phyloP scores from a whole-genome alignment of 1,140 invertebrate genomes.

The Orchestia grillus region DNA sequence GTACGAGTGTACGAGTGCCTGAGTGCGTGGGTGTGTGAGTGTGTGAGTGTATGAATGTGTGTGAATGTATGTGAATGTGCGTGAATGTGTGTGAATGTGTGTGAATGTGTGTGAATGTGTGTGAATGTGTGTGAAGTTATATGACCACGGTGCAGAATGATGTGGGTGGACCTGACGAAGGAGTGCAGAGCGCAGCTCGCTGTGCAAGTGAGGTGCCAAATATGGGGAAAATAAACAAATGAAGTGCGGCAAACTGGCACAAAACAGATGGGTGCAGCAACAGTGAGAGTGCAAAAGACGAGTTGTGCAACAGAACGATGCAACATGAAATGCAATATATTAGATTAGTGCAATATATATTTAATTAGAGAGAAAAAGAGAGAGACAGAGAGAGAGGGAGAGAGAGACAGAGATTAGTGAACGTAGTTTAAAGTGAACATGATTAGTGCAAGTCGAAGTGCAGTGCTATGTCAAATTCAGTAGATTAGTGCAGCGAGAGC shows the following conservation, averaged over 20 bases:
- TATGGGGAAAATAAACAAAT: not conserved
- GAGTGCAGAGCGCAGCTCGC: too few relatives aligned
- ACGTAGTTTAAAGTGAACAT: not conserved
- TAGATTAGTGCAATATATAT: conserved; percentile 7
- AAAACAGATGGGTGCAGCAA: not conserved
- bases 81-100: too few relatives aligned
- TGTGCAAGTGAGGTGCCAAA: too few relatives aligned
- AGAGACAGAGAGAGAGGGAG: not conserved
- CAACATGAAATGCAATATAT: not conserved
- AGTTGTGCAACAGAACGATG: not conserved
- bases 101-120: too few relatives aligned
- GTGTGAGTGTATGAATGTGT: too few relatives aligned
- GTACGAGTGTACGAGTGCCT: too few relatives aligned
- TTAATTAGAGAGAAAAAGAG: conserved; percentile 15
- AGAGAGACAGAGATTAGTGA: conserved; percentile 22
- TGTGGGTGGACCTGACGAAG: too few relatives aligned
- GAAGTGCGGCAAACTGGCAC: not conserved
- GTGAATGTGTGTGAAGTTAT: too few relatives aligned
- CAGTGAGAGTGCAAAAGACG: not conserved
- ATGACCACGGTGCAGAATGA: too few relatives aligned
- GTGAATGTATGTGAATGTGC: too few relatives aligned
- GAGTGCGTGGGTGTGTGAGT: too few relatives aligned
- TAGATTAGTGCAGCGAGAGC: not conserved
- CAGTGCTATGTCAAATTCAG: not conserved
- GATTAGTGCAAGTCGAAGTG: not conserved